Base-by-base conservation (phyloP, 2,113 vertebrate species). In the Syngnathoides biaculeatus region DNA sequence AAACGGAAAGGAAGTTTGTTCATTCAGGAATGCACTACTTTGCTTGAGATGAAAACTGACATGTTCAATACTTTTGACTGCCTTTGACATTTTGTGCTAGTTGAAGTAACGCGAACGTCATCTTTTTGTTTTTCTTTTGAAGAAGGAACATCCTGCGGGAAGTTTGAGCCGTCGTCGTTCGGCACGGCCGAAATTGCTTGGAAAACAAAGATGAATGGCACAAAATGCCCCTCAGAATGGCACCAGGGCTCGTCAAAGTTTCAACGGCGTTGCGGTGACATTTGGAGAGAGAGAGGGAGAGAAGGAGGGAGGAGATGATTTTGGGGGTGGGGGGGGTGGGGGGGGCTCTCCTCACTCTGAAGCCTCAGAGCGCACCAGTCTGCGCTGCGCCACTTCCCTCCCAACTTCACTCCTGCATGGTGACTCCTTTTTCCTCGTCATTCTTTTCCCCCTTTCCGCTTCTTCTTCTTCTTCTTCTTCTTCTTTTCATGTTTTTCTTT, bases 251-350 rank as follows among this genome's bases (percentile, higher is more conserved):
- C 79, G 72, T 63, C 75, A 78, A 86, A 88, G 83, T 87, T 87
- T 72, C 14, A 55, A 48, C 2, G 6, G 52, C 9, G 72, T 73
- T 72, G 65, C 77, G 73, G 77, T 90, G 89, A 93, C 93, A 92
- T 94, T 92, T 94, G 83, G 58, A 68, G 26, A 60, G n/a, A 48
- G 24, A 71, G 67, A 71, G 68, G 24, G 70, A 47, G 43, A 60
- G 71, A 40, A 58, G 24, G 60, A 48, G 45, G 8, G 73, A 58
- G 74, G 40, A 45, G 39, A 62, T 62, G 14, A 22, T 43, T 62
- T 59, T 57, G 8, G 55, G 55, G 57, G 27, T 20, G 17, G 39
- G 30, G 64, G 45, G 22, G 45, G 17, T 1, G 26, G 9, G 2
- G 6, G 24, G 40, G 8, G 22, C 38, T 42, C 30, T n/a, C 38